Conservation (phyloP, 2,797 vertebrate species). For the Artibeus jamaicensis region DNA sequence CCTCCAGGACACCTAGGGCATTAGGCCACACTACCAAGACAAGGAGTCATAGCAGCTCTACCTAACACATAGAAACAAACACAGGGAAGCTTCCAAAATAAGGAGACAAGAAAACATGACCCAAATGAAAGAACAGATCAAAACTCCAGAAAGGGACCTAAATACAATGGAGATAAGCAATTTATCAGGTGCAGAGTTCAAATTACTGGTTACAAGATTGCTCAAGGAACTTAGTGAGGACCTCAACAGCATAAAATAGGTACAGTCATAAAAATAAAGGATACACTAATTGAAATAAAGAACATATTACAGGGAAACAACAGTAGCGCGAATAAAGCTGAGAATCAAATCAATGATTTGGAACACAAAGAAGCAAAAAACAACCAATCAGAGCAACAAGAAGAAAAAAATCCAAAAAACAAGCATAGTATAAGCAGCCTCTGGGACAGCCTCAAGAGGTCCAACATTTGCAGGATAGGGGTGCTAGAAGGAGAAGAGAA, state of each 20-base stretch:
- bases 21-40: not conserved
- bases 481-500: not conserved
- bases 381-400: not conserved
- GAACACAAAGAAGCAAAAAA: not conserved
- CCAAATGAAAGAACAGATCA: not conserved
- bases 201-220: not conserved
- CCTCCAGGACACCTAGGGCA: not conserved
- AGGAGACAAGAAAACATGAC: not conserved
- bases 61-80: not conserved
- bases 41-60: not conserved
- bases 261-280: not conserved
- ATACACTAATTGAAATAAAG: not conserved
- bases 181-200: not conserved
- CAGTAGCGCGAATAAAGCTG: not conserved
- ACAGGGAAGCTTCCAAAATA: not conserved
- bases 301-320: not conserved
- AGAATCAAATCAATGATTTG: not conserved
- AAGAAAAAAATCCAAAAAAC: not conserved
- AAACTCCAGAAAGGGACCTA: not conserved
- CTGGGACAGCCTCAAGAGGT: not conserved
- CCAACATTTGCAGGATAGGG: not conserved
- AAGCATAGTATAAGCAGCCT: not conserved
- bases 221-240: not conserved
- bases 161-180: not conserved
- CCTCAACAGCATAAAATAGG: not conserved